A percentile compares a stretch with the other conserved stretches of the same genome.
These are phyloP conservation scores for Drosophila funebris DNA, from an alignment of 1,140 invertebrate genomes.

Conservation along the genomic window DNA sequence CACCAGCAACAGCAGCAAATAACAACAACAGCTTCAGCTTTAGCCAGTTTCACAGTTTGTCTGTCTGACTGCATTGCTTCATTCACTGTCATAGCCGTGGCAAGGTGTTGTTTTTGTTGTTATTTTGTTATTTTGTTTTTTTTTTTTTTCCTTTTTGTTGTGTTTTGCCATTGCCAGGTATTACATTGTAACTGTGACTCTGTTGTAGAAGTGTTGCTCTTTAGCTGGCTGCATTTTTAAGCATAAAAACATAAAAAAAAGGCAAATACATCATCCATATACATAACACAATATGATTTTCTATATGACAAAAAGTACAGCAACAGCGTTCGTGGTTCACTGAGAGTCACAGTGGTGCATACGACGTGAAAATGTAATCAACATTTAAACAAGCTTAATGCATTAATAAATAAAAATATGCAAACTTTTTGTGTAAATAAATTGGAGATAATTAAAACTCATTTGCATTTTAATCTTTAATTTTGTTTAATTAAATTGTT, in stretches of 20 bases:
- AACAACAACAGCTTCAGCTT: background rate
- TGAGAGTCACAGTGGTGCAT: slow-evolving; percentile 42
- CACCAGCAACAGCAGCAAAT: slow-evolving; percentile 31
- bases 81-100: slow-evolving; percentile 35
- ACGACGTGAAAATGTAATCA: background rate
- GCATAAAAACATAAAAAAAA: slow-evolving; percentile 75
- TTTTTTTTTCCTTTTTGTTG: too few relatives aligned
- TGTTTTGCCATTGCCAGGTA: slow-evolving; percentile 23
- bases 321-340: slow-evolving; percentile 37
- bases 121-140: slow-evolving; percentile 22
- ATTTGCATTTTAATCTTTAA: too few relatives aligned
- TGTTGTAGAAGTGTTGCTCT: slow-evolving; percentile 54
- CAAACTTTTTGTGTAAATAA: too few relatives aligned
- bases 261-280: slow-evolving; percentile 78
- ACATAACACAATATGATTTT: slow-evolving; percentile 76
- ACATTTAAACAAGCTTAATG: too few relatives aligned
- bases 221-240: slow-evolving; percentile 65
- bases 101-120: slow-evolving; percentile 45
- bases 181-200: slow-evolving; percentile 66
- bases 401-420: too few relatives aligned
- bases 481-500: too few relatives aligned
- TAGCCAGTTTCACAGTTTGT: slow-evolving; percentile 14
- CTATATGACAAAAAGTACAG: slow-evolving; percentile 72
- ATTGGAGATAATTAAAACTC: too few relatives aligned
- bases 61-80: slow-evolving; percentile 26